Percentiles rank a stretch among this genome's conserved stretches.
These are phyloP conservation scores for Dicrostonyx torquatus DNA, from an alignment of 2,797 vertebrate species.

Conservation along the genomic window DNA sequence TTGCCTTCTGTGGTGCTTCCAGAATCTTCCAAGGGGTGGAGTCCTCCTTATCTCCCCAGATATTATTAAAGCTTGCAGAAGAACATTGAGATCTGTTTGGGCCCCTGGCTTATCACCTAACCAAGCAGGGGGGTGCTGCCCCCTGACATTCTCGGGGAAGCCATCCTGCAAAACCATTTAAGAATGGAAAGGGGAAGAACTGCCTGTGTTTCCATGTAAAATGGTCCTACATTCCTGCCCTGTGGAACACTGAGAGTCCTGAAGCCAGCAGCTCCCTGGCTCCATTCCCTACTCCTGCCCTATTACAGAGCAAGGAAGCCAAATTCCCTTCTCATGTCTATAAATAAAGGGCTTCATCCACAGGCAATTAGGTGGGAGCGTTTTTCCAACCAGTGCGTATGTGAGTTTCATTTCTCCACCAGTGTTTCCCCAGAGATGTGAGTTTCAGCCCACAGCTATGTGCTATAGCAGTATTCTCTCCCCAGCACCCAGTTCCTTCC, in stretches of 20 bases:
- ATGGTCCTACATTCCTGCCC: slow-evolving; percentile 77
- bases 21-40: not conserved
- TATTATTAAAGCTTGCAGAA: not conserved
- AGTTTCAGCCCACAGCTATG: slow-evolving; percentile 73
- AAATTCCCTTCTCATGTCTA: slow-evolving; percentile 84
- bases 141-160: slow-evolving; percentile 55
- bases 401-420: slow-evolving; percentile 74
- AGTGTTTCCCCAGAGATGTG: slow-evolving; percentile 70
- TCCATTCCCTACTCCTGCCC: slow-evolving; percentile 70
- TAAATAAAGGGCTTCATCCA: slow-evolving; percentile 84
- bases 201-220: slow-evolving; percentile 75
- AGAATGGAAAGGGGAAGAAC: slow-evolving; percentile 41
- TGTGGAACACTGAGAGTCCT: slow-evolving; percentile 74
- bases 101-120: not conserved
- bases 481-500: not conserved
- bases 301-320: slow-evolving; percentile 83
- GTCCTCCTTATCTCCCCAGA: slow-evolving; percentile 51
- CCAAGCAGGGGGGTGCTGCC: not conserved
- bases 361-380: slow-evolving; percentile 81
- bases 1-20: not conserved
- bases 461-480: slow-evolving; percentile 67
- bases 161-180: slow-evolving; percentile 47
- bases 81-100: not conserved
- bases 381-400: slow-evolving; percentile 81
- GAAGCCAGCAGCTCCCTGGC: slow-evolving; percentile 82